These are phyloP conservation scores for Silurus lanzhouensis DNA, from an alignment of 2,797 vertebrate species.

Conservation along the genomic window DNA sequence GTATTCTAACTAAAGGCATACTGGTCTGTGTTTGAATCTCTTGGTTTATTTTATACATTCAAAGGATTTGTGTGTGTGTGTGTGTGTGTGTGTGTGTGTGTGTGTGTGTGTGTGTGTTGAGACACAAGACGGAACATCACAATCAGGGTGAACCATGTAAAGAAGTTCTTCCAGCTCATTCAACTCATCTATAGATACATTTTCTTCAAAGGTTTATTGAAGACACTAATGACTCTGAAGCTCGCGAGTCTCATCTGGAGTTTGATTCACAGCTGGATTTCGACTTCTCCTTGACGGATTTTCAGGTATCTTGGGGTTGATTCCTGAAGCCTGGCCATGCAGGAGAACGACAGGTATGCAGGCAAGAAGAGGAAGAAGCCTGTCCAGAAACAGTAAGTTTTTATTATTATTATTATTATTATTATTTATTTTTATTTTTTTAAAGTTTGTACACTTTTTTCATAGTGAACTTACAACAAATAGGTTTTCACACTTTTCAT, in stretches of 20 bases:
- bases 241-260: neutral
- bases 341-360: conserved; percentile 53
- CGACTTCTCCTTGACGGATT: neutral
- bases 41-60: too few species aligned
- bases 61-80: neutral
- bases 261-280: conserved; percentile 14
- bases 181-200: too few species aligned
- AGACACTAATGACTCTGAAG: neutral
- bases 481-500: too few species aligned
- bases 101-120: neutral
- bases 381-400: conserved; percentile 53
- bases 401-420: too few species aligned
- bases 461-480: too few species aligned
- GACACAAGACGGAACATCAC: conserved; percentile 2
- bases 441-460: too few species aligned
- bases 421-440: too few species aligned
- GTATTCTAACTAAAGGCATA: neutral
- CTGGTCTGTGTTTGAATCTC: too few species aligned
- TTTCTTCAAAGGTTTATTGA: neutral
- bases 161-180: neutral
- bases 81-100: neutral
- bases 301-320: neutral
- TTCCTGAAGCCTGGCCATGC: conserved; percentile 36
- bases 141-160: neutral
- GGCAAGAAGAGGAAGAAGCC: conserved; percentile 60